Percentiles rank a stretch among this genome's conserved stretches.
phyloP scores from a whole-genome alignment of 2,888 invertebrate genomes.

The Diadegma fenestrale region DNA sequence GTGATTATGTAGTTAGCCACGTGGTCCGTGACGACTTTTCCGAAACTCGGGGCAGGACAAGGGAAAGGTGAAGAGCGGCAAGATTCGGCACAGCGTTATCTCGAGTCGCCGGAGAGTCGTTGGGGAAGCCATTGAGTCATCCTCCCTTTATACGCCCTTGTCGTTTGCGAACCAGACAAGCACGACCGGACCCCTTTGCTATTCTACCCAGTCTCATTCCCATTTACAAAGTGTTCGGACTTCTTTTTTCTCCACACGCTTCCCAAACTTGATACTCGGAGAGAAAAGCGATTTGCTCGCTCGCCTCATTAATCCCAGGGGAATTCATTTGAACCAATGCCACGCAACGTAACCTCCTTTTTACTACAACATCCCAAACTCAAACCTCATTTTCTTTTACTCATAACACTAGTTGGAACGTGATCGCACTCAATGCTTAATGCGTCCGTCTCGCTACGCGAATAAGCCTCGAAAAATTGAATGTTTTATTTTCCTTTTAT shows the following conservation, averaged over 20 bases:
- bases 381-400: neutral
- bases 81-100: constrained; percentile 51
- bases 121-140: constrained; percentile 50
- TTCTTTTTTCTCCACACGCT: constrained; percentile 33
- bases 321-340: constrained; percentile 18
- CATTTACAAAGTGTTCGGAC: constrained; percentile 52
- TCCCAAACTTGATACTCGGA: constrained; percentile 12
- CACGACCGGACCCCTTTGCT: neutral
- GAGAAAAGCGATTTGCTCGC: constrained; percentile 9
- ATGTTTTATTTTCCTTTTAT: neutral
- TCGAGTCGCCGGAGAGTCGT: constrained; percentile 62
- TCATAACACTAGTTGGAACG: neutral
- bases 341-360: neutral
- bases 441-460: neutral
- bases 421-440: neutral
- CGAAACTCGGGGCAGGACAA: constrained; percentile 13
- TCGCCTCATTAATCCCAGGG: constrained; percentile 5
- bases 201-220: constrained; percentile 30
- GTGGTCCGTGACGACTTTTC: constrained; percentile 49
- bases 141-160: constrained; percentile 15
- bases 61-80: constrained; percentile 7
- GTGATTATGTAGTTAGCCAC: constrained; percentile 63
- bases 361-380: neutral
- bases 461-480: neutral
- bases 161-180: neutral